These are phyloP conservation scores for Myotis findleyi DNA, from an alignment of 2,797 vertebrate species.

Conservation along the genomic window DNA sequence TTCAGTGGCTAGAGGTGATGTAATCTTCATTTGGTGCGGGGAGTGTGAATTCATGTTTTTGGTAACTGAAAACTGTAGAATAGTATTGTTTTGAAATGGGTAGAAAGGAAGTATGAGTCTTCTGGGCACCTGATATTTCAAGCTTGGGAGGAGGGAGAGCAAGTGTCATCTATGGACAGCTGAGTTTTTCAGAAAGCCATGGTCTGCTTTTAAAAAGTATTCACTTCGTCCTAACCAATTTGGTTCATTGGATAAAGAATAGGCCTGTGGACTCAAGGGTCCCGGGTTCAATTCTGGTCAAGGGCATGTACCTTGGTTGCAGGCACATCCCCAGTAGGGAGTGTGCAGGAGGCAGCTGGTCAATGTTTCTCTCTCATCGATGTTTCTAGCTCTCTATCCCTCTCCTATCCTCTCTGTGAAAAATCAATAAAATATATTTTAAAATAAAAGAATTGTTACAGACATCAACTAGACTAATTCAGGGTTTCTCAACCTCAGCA, in stretches of 20 bases:
- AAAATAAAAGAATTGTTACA: too few species aligned
- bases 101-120: neutral
- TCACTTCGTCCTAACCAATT: neutral
- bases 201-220: neutral
- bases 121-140: neutral
- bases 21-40: neutral
- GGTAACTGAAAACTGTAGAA: neutral
- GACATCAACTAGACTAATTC: neutral
- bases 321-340: too few species aligned
- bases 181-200: constrained; percentile 3
- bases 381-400: too few species aligned
- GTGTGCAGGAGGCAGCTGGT: too few species aligned
- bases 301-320: too few species aligned
- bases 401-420: too few species aligned
- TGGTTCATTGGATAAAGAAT: too few species aligned
- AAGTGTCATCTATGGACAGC: neutral
- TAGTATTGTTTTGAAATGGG: neutral
- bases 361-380: too few species aligned
- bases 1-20: neutral
- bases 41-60: neutral
- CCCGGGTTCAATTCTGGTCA: too few species aligned
- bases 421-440: too few species aligned
- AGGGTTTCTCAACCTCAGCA: neutral
- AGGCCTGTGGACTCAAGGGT: too few species aligned
- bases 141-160: too few species aligned